Evolutionary conservation across 1,140 invertebrate genomes (phyloP).

Genomic region (Episyrphus balteatus): DNA sequence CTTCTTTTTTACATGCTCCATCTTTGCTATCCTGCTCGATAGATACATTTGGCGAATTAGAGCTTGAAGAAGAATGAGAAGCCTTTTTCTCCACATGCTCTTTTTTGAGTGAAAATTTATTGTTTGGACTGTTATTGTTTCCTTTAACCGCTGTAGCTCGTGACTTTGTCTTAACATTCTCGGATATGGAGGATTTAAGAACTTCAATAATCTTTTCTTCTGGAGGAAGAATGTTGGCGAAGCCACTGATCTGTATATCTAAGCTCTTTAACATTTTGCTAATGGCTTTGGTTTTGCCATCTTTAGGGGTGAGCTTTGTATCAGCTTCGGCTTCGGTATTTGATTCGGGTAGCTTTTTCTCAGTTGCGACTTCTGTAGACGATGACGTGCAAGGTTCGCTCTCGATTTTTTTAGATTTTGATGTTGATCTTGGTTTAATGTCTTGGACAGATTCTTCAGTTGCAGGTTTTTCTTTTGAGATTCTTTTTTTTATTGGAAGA

Average conservation of each 20-base stretch:
- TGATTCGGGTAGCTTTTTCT: no score
- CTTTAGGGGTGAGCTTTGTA: constrained; percentile 5
- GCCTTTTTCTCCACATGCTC: background rate
- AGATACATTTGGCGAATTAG: background rate
- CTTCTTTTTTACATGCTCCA: background rate
- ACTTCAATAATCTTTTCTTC: constrained; percentile 22
- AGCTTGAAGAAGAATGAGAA: background rate
- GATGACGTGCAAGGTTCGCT: no score
- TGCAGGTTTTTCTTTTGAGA: no score
- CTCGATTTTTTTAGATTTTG: no score
- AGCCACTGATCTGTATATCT: constrained; percentile 35
- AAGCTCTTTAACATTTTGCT: constrained; percentile 35
- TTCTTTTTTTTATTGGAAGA: no score
- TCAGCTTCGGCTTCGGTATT: no score
- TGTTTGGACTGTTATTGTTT: background rate
- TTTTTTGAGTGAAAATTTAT: background rate
- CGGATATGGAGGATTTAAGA: constrained; percentile 35
- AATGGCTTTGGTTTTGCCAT: constrained; percentile 30
- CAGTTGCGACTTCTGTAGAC: no score
- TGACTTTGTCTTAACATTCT: constrained; percentile 35
- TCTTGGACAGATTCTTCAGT: no score
- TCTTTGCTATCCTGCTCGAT: background rate
- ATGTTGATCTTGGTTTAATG: no score
- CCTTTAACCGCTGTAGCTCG: constrained; percentile 31
- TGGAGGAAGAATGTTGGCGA: constrained; percentile 29